phyloP scores from a whole-genome alignment of 53 echinoderm and acorn worm species.

The Arbacia lixula region DNA sequence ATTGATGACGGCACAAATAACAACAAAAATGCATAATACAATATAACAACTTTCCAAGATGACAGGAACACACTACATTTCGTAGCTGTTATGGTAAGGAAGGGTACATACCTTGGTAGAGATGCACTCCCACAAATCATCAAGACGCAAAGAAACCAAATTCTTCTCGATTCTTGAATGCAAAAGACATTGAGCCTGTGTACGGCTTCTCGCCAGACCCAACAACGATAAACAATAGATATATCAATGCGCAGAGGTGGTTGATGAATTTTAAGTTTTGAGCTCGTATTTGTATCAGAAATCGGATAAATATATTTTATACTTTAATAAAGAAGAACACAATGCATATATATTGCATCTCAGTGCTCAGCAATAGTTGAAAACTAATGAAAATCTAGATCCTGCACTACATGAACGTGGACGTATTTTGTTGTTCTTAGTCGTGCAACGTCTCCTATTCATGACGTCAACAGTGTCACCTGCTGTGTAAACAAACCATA shows the following conservation, averaged over 20 bases:
- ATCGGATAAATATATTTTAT: too few species aligned
- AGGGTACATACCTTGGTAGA: constrained; percentile 29
- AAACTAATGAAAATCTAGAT: too few species aligned
- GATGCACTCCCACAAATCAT: constrained; percentile 50
- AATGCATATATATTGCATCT: too few species aligned
- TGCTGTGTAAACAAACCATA: constrained; percentile 95
- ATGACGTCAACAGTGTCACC: constrained; percentile 94
- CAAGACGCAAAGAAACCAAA: constrained; percentile 61
- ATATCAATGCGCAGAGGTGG: constrained; percentile 82
- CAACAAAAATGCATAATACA: constrained; percentile 98
- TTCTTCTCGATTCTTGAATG: constrained; percentile 50
- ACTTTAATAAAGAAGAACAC: too few species aligned
- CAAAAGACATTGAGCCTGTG: constrained; percentile 62
- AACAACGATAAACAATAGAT: constrained; percentile 97
- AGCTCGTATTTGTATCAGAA: too few species aligned
- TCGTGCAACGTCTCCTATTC: constrained; percentile 78
- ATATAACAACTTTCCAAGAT: constrained; percentile 29
- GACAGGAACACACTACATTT: neutral
- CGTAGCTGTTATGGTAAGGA: neutral
- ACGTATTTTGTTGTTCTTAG: constrained; percentile 88
- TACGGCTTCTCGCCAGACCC: constrained; percentile 63
- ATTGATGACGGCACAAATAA: constrained; percentile 99
- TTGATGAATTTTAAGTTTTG: too few species aligned
- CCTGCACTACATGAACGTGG: constrained; percentile 51
- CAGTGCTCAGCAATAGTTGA: too few species aligned